These are phyloP conservation scores for Gibbula magus DNA, from an alignment of 2,888 invertebrate species.

Conservation along the genomic window DNA sequence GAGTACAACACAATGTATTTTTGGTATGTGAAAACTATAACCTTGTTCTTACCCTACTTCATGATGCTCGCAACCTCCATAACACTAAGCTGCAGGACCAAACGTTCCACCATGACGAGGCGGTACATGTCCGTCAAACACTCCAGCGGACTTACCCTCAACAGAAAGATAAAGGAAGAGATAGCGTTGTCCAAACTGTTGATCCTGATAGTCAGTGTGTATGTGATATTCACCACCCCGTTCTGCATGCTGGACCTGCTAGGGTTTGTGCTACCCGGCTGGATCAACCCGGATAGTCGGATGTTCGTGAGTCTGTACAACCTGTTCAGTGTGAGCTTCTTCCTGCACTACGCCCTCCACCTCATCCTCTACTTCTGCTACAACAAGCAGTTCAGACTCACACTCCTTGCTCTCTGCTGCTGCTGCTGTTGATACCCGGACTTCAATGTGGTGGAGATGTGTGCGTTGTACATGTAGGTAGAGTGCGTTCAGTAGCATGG, in stretches of 20 bases:
- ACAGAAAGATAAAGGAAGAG: constrained; percentile 65
- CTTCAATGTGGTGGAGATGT: background rate
- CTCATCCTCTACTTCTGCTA: constrained; percentile 71
- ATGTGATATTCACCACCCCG: constrained; percentile 67
- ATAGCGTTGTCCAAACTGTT: constrained; percentile 63
- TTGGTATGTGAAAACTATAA: constrained; percentile 70
- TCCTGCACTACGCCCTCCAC: constrained; percentile 66
- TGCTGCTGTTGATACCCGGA: constrained; percentile 59
- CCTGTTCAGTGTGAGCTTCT: constrained; percentile 66
- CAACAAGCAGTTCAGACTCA: constrained; percentile 67
- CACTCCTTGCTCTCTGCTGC: constrained; percentile 65
- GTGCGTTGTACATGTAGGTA: too few species aligned
- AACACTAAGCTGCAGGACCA: constrained; percentile 57
- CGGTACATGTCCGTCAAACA: constrained; percentile 60
- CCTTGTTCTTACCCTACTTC: constrained; percentile 67
- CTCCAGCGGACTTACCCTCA: constrained; percentile 59
- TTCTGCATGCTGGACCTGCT: constrained; percentile 61
- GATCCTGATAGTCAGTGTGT: constrained; percentile 61
- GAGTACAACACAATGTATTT: constrained; percentile 70
- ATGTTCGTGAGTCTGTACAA: constrained; percentile 60
- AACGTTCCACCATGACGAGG: constrained; percentile 53
- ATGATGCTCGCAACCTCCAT: constrained; percentile 61
- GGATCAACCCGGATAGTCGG: constrained; percentile 50
- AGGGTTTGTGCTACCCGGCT: constrained; percentile 48
- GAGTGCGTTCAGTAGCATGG: too few species aligned